Evolutionary conservation across 1,140 invertebrate genomes (phyloP).

Genomic region (Drosophila oshimai): DNA sequence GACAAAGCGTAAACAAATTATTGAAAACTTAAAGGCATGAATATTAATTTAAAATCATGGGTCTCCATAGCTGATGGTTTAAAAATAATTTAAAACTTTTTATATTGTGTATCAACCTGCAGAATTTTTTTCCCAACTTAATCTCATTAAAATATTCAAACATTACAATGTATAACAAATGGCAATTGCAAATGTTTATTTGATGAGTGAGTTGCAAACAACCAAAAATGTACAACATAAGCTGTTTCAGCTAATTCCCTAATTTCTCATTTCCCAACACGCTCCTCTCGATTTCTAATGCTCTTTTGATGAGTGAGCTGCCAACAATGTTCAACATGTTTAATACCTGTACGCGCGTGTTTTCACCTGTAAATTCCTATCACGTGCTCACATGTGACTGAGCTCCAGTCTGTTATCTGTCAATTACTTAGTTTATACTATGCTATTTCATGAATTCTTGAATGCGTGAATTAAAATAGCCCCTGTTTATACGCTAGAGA

Average conservation of each 20-base stretch:
- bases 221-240: background rate
- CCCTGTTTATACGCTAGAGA: too few species aligned
- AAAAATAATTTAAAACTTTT: background rate
- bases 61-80: too few species aligned
- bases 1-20: too few species aligned
- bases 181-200: background rate
- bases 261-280: conserved; percentile 1
- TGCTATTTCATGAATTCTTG: too few species aligned
- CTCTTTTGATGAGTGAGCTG: conserved; percentile 31
- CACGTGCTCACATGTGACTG: conserved; percentile 60
- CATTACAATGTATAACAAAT: background rate
- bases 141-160: background rate
- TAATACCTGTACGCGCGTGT: conserved; percentile 5
- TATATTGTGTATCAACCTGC: too few species aligned
- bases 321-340: conserved; percentile 10
- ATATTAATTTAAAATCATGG: too few species aligned
- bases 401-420: conserved; percentile 38
- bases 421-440: too few species aligned
- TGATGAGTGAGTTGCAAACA: conserved; percentile 3
- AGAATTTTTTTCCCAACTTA: too few species aligned
- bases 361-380: conserved; percentile 62
- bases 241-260: conserved; percentile 5
- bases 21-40: too few species aligned
- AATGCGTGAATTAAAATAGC: too few species aligned
- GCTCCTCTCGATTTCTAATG: conserved; percentile 35